Base-by-base conservation (phyloP, 2,797 vertebrate species). In the Enteromius treurensis region DNA sequence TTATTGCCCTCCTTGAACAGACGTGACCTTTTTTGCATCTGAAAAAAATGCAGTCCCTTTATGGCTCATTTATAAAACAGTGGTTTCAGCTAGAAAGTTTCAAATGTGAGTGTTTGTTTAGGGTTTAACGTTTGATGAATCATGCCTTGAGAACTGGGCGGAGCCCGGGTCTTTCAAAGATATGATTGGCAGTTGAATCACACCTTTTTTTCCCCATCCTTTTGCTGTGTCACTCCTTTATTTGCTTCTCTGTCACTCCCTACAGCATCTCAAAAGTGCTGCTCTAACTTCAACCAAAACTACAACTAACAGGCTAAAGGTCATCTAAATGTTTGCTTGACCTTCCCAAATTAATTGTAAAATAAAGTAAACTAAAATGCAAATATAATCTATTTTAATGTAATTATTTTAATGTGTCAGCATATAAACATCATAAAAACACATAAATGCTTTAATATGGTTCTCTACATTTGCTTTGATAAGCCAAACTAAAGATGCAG, bases 171-270 rank as follows among this genome's bases (percentile, higher is more conserved):
- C 10, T 45, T 68, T 26, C 67, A 69, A 26, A 21, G 13, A 65
- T 55, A 51, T 83, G 85, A 86, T 34, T 83, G 85, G 77, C 81
- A 76, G 85, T n/a, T 87, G 76, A 87, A 87, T 85, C 75, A 71
- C 79, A 70, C 81, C 69, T 17, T 15, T 74, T 51, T 55, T 76
- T 58, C 60, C 53, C 9, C 79, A 49, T 64, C 17, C 34, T n/a
- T 55, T 68, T 68, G 77, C 9, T 53, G n/a, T 73, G 84, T 79
- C 87, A 85, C 85, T 85, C 87, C 85, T 81, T 82, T 88, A 80
- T 88, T 87, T 88, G 85, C 75, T 70, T 37, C 58, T 86, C 45
- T 85, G 80, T 80, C 73, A 70, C 83, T 73, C 68, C 29, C 53
- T 79, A 32, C 77, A 78, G 85, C 80, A 69, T 75, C 29, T 79